A percentile compares a stretch with the other conserved stretches of the same genome.
Evolutionary conservation across 2,113 vertebrate genomes (phyloP).

Genomic region (Forbesichthys papilliferus): DNA sequence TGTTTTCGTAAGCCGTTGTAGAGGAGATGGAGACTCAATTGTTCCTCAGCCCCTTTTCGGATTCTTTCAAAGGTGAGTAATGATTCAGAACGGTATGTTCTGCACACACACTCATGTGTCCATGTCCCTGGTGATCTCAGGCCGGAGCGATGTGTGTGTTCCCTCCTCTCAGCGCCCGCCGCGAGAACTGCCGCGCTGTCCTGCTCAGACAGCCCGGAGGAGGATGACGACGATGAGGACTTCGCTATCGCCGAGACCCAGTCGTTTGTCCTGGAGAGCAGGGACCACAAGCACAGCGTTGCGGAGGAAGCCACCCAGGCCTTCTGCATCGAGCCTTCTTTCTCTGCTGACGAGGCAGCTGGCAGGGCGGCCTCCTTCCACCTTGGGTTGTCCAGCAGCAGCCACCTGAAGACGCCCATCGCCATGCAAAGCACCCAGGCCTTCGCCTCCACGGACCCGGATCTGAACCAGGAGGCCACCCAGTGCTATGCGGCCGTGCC

Average conservation of each 20-base stretch:
- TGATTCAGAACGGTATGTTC: not conserved
- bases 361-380: constrained; percentile 43
- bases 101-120: not conserved
- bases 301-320: constrained; percentile 28
- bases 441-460: constrained; percentile 17
- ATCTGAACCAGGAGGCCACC: constrained; percentile 46
- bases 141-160: not conserved
- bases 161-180: not conserved
- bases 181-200: constrained; percentile 9
- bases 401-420: constrained; percentile 33
- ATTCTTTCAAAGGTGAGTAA: constrained; percentile 48
- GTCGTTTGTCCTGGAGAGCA: constrained; percentile 55
- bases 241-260: constrained; percentile 67
- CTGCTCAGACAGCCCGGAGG: constrained; percentile 53
- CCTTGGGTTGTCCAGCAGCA: constrained; percentile 60
- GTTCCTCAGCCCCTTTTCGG: constrained; percentile 48
- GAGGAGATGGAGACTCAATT: constrained; percentile 65
- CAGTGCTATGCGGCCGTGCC: constrained; percentile 30
- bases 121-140: not conserved
- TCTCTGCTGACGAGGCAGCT: constrained; percentile 19
- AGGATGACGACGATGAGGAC: constrained; percentile 21
- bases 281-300: not conserved
- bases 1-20: constrained; percentile 32
- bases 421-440: constrained; percentile 52
- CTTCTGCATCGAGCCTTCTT: constrained; percentile 9